Evolutionary conservation across 2,888 invertebrate genomes (phyloP).

Genomic region (Hylaea fasciaria): DNA sequence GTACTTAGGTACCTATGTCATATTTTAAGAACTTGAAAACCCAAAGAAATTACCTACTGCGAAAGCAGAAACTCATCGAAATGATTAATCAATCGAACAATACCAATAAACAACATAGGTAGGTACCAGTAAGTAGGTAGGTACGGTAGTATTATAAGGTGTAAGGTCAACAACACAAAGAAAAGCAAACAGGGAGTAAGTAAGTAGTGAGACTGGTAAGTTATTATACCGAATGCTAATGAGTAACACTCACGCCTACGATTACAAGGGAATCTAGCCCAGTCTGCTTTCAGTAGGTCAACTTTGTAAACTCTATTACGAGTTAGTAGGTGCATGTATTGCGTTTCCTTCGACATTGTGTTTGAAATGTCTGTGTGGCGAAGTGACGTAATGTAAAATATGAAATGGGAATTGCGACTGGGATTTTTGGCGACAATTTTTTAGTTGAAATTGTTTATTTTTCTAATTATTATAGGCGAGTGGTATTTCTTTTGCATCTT

Average conservation of each 20-base stretch:
- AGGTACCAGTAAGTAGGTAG: no score
- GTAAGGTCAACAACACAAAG: conserved; percentile 46
- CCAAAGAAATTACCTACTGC: no score
- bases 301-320: conserved; percentile 1
- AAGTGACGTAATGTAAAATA: conserved; percentile 1
- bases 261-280: conserved; percentile 27
- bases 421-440: background rate
- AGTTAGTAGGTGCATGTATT: background rate
- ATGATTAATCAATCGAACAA: background rate
- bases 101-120: background rate
- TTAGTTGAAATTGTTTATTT: background rate
- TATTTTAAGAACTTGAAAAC: no score
- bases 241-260: conserved; percentile 43
- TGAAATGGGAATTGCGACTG: background rate
- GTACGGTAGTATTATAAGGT: no score
- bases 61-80: background rate
- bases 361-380: conserved; percentile 1
- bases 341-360: conserved; percentile 3
- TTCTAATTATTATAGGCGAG: no score
- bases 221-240: conserved; percentile 2
- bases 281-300: conserved; percentile 37
- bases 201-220: conserved; percentile 6
- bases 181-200: conserved; percentile 38
- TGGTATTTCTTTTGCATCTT: no score
- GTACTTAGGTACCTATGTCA: no score